Evolutionary conservation across 2,113 vertebrate species (phyloP), one percentile per base, ranked within the genome.

Genomic region (Eurypyga helias): DNA sequence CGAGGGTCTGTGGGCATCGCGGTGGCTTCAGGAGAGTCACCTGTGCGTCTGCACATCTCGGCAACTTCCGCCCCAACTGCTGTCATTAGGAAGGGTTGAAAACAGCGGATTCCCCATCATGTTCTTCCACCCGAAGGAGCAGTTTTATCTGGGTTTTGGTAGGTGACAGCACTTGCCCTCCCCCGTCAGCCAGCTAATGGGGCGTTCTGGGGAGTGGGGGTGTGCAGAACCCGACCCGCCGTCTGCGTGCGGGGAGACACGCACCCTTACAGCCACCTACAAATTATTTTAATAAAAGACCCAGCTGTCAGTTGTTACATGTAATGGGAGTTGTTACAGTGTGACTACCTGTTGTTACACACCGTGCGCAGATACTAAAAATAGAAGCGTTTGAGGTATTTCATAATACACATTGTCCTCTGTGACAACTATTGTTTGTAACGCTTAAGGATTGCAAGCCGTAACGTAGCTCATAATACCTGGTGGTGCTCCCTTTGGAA

Each of bases 211-310:
- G 7, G 12, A 87, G 25, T 16, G 33, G 38, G 77, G 41, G 28
- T 83, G 85, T 90, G 80, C 84, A 45, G 60, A 89, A 62, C 34
- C 29, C 4, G 2, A 34, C 92, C 54, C 67, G 12, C 41, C 10
- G 41, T 38, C 54, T 92, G 20, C 57, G 15, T 95, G 94, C 49
- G 36, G 10, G 10, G 72, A 64, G 77, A 6, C 85, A 71, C 4
- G 5, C n/a, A 25, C 11, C 0, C 67, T 90, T 70, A 54, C 17
- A 73, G 51, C 71, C 73, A 57, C 66, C 75, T 71, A 71, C 13
- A 55, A 91, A 84, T 84, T 71, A 79, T 45, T 69, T 64, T 95
- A 93, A 93, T 95, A 55, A 83, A 93, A 83, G 88, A 90, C 67
- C 20, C 36, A n/a, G 58, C 60, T 36, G 18, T 7, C 8, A 45